A percentile compares a stretch with the other conserved stretches of the same genome.
phyloP scores from a whole-genome alignment of 2,888 invertebrate genomes.

The Macrosiphum euphorbiae region DNA sequence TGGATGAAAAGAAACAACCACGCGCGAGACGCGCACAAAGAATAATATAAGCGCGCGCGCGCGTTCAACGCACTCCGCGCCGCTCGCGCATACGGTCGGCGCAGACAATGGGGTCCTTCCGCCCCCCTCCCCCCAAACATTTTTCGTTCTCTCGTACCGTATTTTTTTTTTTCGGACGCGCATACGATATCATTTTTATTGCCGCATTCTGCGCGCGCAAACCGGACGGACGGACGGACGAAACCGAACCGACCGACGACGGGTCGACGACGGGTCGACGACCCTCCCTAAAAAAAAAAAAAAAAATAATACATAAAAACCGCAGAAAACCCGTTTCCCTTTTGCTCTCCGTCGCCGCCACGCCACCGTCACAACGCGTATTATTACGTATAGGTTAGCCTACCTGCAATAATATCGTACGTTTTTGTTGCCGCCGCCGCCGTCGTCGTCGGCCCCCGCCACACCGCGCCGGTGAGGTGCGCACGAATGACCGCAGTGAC shows the following conservation, averaged over 20 bases:
- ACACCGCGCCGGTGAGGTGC: not conserved
- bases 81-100: conserved; percentile 17
- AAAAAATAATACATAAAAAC: conserved; percentile 16
- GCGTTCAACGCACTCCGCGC: not conserved
- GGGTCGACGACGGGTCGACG: conserved; percentile 38
- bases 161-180: conserved; percentile 35
- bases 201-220: conserved; percentile 3
- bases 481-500: conserved; percentile 57
- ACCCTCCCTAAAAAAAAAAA: conserved; percentile 50
- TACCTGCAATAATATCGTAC: not conserved
- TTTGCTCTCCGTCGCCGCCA: conserved; percentile 7
- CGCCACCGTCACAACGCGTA: not conserved
- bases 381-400: not conserved
- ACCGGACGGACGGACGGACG: conserved; percentile 5
- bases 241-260: not conserved
- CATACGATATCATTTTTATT: not conserved
- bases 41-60: not conserved
- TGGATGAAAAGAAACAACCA: not conserved
- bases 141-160: conserved; percentile 5
- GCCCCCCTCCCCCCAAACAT: not conserved
- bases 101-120: conserved; percentile 18
- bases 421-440: not conserved
- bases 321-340: conserved; percentile 59
- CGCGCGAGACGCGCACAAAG: not conserved
- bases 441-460: not conserved